phyloP scores from a whole-genome alignment of 2,797 vertebrate genomes.

The Myripristis murdjan region DNA sequence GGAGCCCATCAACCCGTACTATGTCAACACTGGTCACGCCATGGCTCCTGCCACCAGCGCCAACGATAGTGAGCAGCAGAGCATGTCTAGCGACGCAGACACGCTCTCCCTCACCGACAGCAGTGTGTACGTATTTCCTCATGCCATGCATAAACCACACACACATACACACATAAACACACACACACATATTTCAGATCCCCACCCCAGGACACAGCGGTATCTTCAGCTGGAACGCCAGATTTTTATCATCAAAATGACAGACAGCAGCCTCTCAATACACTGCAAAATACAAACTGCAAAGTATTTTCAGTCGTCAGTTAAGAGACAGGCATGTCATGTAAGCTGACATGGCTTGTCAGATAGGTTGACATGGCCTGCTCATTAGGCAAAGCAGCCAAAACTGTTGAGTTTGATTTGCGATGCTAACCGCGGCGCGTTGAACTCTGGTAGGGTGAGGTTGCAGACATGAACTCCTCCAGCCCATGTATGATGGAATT shows the following conservation, averaged over 20 bases:
- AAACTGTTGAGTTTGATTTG: conserved; percentile 27
- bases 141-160: neutral
- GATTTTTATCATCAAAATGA: conserved; percentile 1
- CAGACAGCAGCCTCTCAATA: neutral
- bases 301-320: conserved; percentile 5
- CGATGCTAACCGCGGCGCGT: conserved; percentile 21
- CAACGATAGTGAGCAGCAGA: conserved; percentile 98
- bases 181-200: too few relatives aligned
- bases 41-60: conserved; percentile 94
- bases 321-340: neutral
- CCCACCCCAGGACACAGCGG: neutral
- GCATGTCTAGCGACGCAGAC: conserved; percentile 98
- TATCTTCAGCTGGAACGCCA: neutral
- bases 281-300: neutral
- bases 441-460: neutral
- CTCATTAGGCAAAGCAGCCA: conserved; percentile 31
- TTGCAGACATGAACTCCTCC: neutral
- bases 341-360: neutral
- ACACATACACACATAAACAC: neutral
- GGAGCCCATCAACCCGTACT: conserved; percentile 94
- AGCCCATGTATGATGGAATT: neutral
- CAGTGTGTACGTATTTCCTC: conserved; percentile 91
- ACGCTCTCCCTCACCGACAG: conserved; percentile 96
- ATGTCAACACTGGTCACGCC: conserved; percentile 92
- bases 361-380: neutral